A percentile compares a stretch with the other conserved stretches of the same genome.
Evolutionary conservation across 2,113 vertebrate species (phyloP).

Genomic region (Pedetes capensis): DNA sequence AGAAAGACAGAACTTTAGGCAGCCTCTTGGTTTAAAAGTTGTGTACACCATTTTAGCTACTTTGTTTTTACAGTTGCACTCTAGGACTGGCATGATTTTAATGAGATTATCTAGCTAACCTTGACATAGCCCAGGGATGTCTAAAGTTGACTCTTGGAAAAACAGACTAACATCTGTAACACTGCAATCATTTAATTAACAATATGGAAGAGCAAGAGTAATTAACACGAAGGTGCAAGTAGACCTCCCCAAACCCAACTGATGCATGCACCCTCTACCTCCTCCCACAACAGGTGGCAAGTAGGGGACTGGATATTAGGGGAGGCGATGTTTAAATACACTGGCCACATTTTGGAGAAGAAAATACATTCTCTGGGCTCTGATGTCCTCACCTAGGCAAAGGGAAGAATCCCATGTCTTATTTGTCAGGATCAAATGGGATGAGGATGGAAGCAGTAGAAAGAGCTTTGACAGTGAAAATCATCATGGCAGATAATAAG

Average conservation of each 20-base stretch:
- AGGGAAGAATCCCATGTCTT: background rate
- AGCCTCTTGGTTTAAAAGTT: slow-evolving; percentile 15
- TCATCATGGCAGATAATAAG: background rate
- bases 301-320: background rate
- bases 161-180: slow-evolving; percentile 10
- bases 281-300: background rate
- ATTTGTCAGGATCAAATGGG: background rate
- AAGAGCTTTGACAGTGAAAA: slow-evolving; percentile 21
- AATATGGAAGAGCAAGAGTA: background rate
- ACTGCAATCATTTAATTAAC: slow-evolving; percentile 36
- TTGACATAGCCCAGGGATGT: slow-evolving; percentile 44
- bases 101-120: background rate
- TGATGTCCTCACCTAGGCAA: background rate
- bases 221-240: background rate
- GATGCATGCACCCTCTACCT: background rate
- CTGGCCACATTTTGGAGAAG: background rate
- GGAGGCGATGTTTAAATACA: background rate
- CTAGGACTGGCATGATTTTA: background rate
- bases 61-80: background rate
- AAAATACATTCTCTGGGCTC: background rate
- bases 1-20: background rate
- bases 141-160: slow-evolving; percentile 17
- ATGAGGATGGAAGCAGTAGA: background rate
- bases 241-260: background rate
- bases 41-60: background rate